Percentiles rank a stretch among this genome's conserved stretches.
These are phyloP conservation scores for Pampus argenteus DNA, from an alignment of 2,797 vertebrate genomes.

Conservation along the genomic window DNA sequence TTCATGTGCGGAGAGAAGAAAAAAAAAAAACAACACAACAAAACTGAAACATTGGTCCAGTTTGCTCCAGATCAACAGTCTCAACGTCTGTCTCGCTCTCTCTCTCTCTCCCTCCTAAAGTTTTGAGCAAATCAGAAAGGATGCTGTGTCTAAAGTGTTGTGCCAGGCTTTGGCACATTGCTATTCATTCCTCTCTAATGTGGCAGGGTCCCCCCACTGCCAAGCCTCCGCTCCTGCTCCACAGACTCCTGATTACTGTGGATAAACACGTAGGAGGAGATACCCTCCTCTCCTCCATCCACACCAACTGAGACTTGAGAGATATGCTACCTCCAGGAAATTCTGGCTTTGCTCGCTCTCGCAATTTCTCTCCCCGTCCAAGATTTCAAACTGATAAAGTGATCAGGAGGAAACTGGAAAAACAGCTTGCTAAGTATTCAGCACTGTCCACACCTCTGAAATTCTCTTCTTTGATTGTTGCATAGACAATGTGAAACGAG, in stretches of 20 bases:
- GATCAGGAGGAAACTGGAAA: conserved; percentile 71
- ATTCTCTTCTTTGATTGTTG: conserved; percentile 54
- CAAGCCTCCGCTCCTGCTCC: conserved; percentile 78
- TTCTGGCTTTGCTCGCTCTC: conserved; percentile 65
- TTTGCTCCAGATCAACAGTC: conserved; percentile 70
- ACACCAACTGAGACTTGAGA: conserved; percentile 80
- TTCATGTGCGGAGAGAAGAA: conserved; percentile 73
- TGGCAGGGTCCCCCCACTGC: conserved; percentile 76
- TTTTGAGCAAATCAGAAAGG: conserved; percentile 81
- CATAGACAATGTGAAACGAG: conserved; percentile 39
- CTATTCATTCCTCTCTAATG: conserved; percentile 82
- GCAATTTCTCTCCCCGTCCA: conserved; percentile 70
- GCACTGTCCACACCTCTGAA: conserved; percentile 36
- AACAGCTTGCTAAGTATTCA: conserved; percentile 57
- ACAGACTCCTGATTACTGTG: conserved; percentile 84
- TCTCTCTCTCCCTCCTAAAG: conserved; percentile 57
- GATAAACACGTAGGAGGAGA: conserved; percentile 82
- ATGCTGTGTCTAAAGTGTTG: conserved; percentile 77
- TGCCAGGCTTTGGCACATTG: conserved; percentile 80
- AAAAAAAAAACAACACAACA: conserved; percentile 50
- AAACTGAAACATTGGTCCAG: conserved; percentile 70
- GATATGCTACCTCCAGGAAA: conserved; percentile 80
- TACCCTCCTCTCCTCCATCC: conserved; percentile 63
- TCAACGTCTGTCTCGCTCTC: conserved; percentile 52
- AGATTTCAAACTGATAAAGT: conserved; percentile 77